Percentiles rank a stretch among this genome's conserved stretches.
Evolutionary conservation across 2,888 invertebrate genomes (phyloP).

Genomic region (Parascotia fuliginaria): DNA sequence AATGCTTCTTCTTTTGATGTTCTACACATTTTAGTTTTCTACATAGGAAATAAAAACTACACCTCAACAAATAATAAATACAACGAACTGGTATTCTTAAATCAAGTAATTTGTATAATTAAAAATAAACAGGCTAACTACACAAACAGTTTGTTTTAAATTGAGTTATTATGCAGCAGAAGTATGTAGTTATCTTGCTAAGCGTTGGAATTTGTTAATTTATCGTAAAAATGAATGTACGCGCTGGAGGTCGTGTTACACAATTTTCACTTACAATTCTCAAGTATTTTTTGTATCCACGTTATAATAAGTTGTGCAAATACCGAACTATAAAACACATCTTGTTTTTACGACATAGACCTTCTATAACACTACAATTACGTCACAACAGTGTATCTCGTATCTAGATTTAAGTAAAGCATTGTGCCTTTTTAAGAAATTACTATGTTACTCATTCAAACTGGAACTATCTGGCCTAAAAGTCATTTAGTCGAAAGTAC

Average conservation of each 20-base stretch:
- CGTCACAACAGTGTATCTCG: slow-evolving; percentile 2
- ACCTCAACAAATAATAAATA: too few species aligned
- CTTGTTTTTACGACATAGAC: slow-evolving; percentile 3
- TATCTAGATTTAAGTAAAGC: not conserved
- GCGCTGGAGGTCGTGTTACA: slow-evolving; percentile 24
- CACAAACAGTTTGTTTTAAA: not conserved
- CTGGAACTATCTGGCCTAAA: too few species aligned
- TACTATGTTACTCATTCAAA: too few species aligned
- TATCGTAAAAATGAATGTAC: slow-evolving; percentile 22
- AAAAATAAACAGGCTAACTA: too few species aligned
- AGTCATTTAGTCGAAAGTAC: too few species aligned
- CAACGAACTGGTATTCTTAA: too few species aligned
- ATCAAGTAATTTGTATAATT: too few species aligned
- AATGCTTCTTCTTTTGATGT: too few species aligned
- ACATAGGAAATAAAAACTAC: too few species aligned
- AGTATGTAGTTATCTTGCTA: slow-evolving; percentile 8
- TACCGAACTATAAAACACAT: slow-evolving; percentile 7
- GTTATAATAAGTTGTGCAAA: slow-evolving; percentile 28
- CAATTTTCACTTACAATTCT: slow-evolving; percentile 24
- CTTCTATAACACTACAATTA: not conserved
- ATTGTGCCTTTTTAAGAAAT: too few species aligned
- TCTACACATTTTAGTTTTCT: too few species aligned
- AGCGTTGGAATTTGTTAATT: slow-evolving; percentile 18
- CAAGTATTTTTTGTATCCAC: slow-evolving; percentile 11
- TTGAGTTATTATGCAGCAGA: not conserved